Evolutionary conservation across 2,113 vertebrate species (phyloP).

Genomic region (Tapirus terrestris): DNA sequence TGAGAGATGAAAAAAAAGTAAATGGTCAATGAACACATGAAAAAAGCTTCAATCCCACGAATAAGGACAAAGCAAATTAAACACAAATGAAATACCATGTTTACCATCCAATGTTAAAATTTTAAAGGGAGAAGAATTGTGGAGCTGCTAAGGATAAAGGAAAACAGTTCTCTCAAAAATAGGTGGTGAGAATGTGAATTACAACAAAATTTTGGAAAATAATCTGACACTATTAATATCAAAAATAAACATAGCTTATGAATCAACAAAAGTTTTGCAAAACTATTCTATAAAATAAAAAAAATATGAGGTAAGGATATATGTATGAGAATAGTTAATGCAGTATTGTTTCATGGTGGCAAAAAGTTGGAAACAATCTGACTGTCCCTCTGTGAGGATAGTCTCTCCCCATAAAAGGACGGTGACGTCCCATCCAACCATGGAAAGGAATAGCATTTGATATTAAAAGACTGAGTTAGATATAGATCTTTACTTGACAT

Average conservation of each 20-base stretch:
- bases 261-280: background rate
- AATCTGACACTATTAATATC: background rate
- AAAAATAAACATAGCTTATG: background rate
- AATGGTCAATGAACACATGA: background rate
- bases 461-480: slow-evolving; percentile 20
- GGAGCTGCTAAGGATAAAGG: background rate
- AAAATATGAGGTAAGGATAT: background rate
- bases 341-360: background rate
- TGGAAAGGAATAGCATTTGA: background rate
- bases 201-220: background rate
- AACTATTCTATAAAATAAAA: background rate
- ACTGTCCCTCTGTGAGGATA: background rate
- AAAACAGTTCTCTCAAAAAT: background rate
- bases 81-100: background rate
- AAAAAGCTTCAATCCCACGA: background rate
- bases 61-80: slow-evolving; percentile 27
- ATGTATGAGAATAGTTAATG: background rate
- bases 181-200: background rate
- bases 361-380: slow-evolving; percentile 1
- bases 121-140: background rate
- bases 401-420: background rate
- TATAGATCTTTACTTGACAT: background rate
- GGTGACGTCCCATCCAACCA: background rate
- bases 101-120: background rate
- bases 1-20: background rate